Evolutionary conservation across 2,113 vertebrate species (phyloP), one percentile per base, ranked within the genome.

Genomic region (Erythrolamprus reginae): DNA sequence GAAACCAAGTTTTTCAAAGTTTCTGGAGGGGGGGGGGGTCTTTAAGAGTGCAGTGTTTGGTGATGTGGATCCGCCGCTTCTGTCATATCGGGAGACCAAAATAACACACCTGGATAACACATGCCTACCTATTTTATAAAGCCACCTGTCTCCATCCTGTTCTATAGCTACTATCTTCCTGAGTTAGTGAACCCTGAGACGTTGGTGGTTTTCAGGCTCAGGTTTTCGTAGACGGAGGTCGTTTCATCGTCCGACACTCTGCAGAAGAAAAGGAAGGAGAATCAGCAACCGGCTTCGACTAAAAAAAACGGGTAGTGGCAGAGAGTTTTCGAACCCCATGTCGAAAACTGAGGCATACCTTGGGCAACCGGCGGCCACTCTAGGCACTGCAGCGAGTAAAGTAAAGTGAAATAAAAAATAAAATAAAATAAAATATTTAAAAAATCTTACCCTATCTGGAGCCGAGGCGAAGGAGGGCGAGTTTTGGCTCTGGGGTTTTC

Each of bases 161-260:
- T 82, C 28, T 55, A 6, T 0, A 84, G 77, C 86, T 86, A 90
- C 95, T 97, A 98, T 97, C 97, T 97, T 93, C 98, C 97, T 4
- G 98, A 95, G 88, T 96, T 97, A 88, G 96, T 97, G 96, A 97
- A 95, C 82, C 97, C 97, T 33, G 97, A 94, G 26, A 95, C 96
- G 95, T 98, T 98, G 1, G 98, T 96, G 94, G 95, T 97, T 96
- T 98, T 98, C 93, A 98, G 97, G 95, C 97, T 98, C 5, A 99
- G 96, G 96, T 99, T 99, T 96, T 99, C 98, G 19, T 99, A 99
- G 86, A 99, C 97, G 13, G 97, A 96, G 8, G 98, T 95, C 0
- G 98, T 95, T 15, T 98, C 98, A 1, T 98, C 98, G 0, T 98
- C 70, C 3, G 33, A 98, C 96, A 94, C 93, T 93, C 98, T 98